Evolutionary conservation across 64 coral and sea anemone species (phyloP).

Genomic region (Dendrophyllia cribrosa): DNA sequence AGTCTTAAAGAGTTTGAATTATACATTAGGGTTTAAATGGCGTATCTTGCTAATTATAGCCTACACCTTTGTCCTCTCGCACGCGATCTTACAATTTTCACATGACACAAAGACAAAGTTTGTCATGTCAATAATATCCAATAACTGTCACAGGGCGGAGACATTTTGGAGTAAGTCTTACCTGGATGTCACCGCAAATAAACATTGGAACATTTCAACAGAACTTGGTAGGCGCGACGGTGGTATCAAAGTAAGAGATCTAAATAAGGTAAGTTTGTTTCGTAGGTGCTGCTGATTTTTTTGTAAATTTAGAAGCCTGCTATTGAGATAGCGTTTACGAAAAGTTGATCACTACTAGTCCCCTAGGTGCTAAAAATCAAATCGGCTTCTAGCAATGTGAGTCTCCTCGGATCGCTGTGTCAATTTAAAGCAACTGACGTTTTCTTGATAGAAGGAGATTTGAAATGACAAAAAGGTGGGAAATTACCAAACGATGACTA

Average conservation of each 20-base stretch:
- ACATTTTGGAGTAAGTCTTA: neutral
- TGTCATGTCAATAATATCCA: neutral
- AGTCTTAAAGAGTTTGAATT: neutral
- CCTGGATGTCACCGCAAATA: neutral
- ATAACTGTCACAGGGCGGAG: neutral
- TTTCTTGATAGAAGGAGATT: too few species aligned
- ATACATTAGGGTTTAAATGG: neutral
- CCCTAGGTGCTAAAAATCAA: too few species aligned
- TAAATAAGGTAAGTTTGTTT: neutral
- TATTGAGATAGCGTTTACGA: too few species aligned
- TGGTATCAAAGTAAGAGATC: neutral
- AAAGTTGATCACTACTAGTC: too few species aligned
- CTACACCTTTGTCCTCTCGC: neutral
- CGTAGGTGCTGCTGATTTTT: neutral
- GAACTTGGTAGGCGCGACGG: neutral
- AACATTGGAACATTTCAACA: neutral
- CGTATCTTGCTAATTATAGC: neutral
- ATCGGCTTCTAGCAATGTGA: too few species aligned
- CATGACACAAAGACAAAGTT: neutral
- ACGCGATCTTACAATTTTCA: slow-evolving; percentile 19
- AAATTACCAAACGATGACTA: too few species aligned
- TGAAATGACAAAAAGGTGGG: too few species aligned
- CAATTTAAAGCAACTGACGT: too few species aligned
- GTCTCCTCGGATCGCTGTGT: too few species aligned
- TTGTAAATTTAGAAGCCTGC: too few species aligned